Percentiles rank a stretch among this genome's conserved stretches.
phyloP scores from a whole-genome alignment of 2,113 vertebrate species.

The Pseudorectes ferrugineus region DNA sequence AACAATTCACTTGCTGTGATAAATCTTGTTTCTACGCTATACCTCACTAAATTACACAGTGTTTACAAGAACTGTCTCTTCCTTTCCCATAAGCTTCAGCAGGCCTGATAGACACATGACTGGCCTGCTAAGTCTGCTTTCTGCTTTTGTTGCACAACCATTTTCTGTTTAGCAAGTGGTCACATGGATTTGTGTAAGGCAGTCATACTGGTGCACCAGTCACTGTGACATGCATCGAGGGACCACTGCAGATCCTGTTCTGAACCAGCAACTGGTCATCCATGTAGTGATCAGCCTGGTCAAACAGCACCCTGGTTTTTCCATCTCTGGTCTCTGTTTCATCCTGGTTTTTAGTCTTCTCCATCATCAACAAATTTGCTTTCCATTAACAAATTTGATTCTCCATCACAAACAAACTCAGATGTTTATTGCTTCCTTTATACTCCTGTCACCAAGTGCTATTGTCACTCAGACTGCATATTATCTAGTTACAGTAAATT shows the following conservation, averaged over 20 bases:
- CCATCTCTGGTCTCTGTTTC: not conserved
- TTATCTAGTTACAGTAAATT: not conserved
- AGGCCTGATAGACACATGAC: not conserved
- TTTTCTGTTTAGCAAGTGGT: not conserved
- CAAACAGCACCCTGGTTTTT: not conserved
- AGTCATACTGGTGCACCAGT: not conserved
- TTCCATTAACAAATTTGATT: not conserved
- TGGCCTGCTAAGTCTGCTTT: not conserved
- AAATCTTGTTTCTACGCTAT: not conserved
- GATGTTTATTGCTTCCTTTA: not conserved
- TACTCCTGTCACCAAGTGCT: not conserved
- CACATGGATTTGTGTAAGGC: not conserved
- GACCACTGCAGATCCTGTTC: not conserved
- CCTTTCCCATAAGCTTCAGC: not conserved
- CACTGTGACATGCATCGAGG: conserved; percentile 60
- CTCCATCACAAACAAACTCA: not conserved
- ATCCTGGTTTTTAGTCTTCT: not conserved
- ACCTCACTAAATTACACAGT: not conserved
- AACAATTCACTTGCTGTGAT: not conserved
- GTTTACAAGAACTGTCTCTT: not conserved
- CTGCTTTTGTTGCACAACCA: not conserved
- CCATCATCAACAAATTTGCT: not conserved
- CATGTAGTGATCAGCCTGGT: conserved; percentile 65
- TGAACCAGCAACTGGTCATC: conserved; percentile 21
- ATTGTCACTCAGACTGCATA: not conserved